Base-by-base conservation (phyloP, 2,888 invertebrate species). In the Conops quadrifasciatus region DNA sequence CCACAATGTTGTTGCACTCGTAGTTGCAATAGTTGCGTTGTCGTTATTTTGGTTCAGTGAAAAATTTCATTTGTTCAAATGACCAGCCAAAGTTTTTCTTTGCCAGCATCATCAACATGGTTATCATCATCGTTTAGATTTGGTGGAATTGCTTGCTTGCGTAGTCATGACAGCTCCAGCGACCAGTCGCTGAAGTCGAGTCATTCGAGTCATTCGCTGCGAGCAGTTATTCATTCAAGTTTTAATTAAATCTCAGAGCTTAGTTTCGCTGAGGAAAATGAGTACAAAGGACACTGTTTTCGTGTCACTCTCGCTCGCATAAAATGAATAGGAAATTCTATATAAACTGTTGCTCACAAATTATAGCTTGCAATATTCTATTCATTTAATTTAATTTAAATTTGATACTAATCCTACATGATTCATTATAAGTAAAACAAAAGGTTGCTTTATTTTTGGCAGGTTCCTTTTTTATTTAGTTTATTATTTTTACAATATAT, bases 31-130 rank as follows among this genome's bases (percentile, higher is more conserved):
- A 11, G 15, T 45, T 51, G 13, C 19, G 36, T 67, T 67, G 16
- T 16, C 45, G 45, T 28, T 56, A 11, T 62, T 62, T 5, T 5
- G 13, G n/a, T 62, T 53, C 19, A 53, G 19, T 53, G 0, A 13
- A 62, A 36, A 53, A 51, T 69, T 69, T 63, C 51, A 69, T 63
- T 70, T 70, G 21, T 30, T 43, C 5, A 43, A 64, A 64, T 70
- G 70, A 70, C 64, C 70, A 56, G n/a, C 58, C 36, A 70, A 64
- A 3, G 60, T 69, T 62, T 65, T n/a, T n/a, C n/a, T n/a, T n/a
- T n/a, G n/a, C n/a, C n/a, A n/a, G n/a, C n/a, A n/a, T n/a, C n/a
- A n/a, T n/a, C n/a, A n/a, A n/a, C n/a, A n/a, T n/a, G n/a, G n/a
- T n/a, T 7, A 11, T 43, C 36, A n/a, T 47, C 47, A 47, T 19